Percentiles rank a stretch among this genome's conserved stretches.
These are phyloP conservation scores for Drosophila bunnanda DNA, from an alignment of 2,888 invertebrate genomes.

Conservation along the genomic window DNA sequence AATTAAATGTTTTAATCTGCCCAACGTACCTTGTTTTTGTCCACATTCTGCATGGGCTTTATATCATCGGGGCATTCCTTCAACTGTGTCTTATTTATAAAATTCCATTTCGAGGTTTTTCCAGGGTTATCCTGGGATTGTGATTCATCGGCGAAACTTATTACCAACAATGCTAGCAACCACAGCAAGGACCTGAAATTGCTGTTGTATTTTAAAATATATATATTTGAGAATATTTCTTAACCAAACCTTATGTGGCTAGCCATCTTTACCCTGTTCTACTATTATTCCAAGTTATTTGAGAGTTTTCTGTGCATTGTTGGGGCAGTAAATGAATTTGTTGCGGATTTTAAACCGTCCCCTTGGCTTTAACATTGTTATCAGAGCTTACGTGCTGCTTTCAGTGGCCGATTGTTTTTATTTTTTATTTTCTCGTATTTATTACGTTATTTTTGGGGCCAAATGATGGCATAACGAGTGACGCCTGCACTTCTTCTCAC, in stretches of 20 bases:
- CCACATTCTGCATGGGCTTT: conserved; percentile 10
- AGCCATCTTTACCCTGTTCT: background rate
- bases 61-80: conserved; percentile 25
- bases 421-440: conserved; percentile 8
- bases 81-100: background rate
- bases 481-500: conserved; percentile 17
- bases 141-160: background rate
- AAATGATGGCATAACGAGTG: conserved; percentile 20
- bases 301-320: background rate
- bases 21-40: conserved; percentile 30
- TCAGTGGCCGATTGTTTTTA: no score
- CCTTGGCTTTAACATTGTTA: conserved; percentile 7
- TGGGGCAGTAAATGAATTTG: conserved; percentile 18
- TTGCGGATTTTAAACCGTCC: conserved; percentile 8
- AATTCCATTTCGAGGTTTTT: background rate
- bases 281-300: background rate
- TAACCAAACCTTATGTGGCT: background rate
- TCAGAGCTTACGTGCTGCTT: conserved; percentile 19
- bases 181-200: background rate
- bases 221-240: no score
- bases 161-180: no score
- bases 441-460: conserved; percentile 15
- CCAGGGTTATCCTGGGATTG: fast-evolving
- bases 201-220: background rate
- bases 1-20: fast-evolving